Base-by-base conservation (phyloP, 2,113 vertebrate genomes). In the Callochromis pleurospilus region DNA sequence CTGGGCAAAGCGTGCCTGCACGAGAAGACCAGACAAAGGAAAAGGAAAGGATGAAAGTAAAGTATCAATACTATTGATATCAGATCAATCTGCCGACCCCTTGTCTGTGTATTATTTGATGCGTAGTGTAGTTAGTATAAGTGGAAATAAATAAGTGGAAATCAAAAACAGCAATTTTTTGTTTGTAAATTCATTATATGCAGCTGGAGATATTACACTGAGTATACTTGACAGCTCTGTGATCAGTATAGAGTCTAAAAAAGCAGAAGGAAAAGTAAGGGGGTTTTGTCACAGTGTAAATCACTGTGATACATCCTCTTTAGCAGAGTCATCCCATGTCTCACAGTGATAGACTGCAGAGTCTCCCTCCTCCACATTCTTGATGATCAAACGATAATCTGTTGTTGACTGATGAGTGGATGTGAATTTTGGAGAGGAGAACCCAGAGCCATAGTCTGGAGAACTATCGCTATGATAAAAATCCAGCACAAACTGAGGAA, bases 391-490 rank as follows among this genome's bases (percentile, higher is more conserved):
- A 58, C 1, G 0, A 58, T 58, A 31, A 58, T 58, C 26, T 58
- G 2, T 0, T 58, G 26, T 58, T 58, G 55, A 58, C 55, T 58
- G 7, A 58, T 31, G 55, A 31, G 55, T 58, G 1, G 1, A 58
- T 58, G 55, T 58, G 14, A 58, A 58, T 58, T 31, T 58, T 31
- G 55, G 0, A 1, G 55, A 0, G 0, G 55, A 58, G 26, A 58
- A 58, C 0, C 55, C 55, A 58, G 55, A 58, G 3, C 55, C 55
- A 58, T 58, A 58, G 26, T 0, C 0, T 29, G 2, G 26, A 9
- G 26, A 29, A 58, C 55, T 58, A 2, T 0, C 0, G 0, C 4
- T 0, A 58, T 29, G 7, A 15, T 2, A 0, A 29, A 58, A 58
- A 0, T 0, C 0, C 24, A 56, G 0, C 13, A 29, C 55, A 29